phyloP scores from a whole-genome alignment of 2,113 vertebrate species.

The Anhinga rufa region DNA sequence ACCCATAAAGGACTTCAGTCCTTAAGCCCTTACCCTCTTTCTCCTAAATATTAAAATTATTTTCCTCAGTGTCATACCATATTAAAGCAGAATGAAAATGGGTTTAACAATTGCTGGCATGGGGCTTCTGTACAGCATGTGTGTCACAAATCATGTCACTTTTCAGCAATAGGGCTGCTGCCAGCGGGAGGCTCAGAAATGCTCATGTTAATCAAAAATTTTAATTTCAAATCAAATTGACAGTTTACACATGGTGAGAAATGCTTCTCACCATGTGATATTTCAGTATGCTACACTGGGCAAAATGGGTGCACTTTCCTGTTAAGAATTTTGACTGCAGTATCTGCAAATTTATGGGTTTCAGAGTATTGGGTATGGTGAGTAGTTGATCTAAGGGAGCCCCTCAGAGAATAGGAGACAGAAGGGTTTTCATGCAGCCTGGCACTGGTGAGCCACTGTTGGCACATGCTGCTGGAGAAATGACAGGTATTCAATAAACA shows the following conservation, averaged over 20 bases:
- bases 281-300: constrained; percentile 62
- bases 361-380: constrained; percentile 54
- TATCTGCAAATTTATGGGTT: constrained; percentile 53
- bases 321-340: constrained; percentile 53
- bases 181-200: constrained; percentile 69
- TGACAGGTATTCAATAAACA: constrained; percentile 65
- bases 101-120: constrained; percentile 65
- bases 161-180: constrained; percentile 69
- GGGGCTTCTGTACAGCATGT: constrained; percentile 66
- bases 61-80: constrained; percentile 56
- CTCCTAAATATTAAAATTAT: constrained; percentile 61
- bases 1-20: constrained; percentile 6
- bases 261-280: constrained; percentile 67
- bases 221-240: constrained; percentile 74
- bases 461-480: constrained; percentile 60
- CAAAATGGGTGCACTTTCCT: constrained; percentile 66
- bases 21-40: constrained; percentile 41
- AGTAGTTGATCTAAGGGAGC: constrained; percentile 47
- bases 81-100: constrained; percentile 66
- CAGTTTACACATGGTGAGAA: constrained; percentile 72
- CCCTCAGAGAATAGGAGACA: constrained; percentile 60
- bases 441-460: constrained; percentile 47
- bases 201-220: constrained; percentile 71
- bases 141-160: constrained; percentile 72
- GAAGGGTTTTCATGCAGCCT: constrained; percentile 61